Base-by-base conservation (phyloP, 2,113 vertebrate species). In the Chaetodon auriga region DNA sequence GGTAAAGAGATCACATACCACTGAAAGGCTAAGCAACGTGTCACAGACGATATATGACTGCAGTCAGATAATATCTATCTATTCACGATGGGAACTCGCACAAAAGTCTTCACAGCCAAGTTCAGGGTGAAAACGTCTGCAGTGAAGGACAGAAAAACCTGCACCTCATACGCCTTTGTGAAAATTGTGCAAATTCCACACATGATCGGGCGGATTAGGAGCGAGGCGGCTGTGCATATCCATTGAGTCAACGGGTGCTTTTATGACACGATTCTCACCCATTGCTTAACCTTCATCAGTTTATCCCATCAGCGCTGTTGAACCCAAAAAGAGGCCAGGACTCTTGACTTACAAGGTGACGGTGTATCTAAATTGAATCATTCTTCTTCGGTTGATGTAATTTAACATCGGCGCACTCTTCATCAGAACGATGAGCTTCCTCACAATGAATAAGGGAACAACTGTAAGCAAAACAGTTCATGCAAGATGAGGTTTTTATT, bases 161-260 rank as follows among this genome's bases (percentile, higher is more conserved):
- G 55, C 49, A 21, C 13, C n/a, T 57, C 43, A 64, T 38, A 55
- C 30, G 38, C 11, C n/a, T 63, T 13, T 41, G 57, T 48, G 30
- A 43, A 62, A 62, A 43, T 30, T 16, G 21, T 61, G 48, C 19
- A 60, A 58, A 54, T 73, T 49, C 21, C 25, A 13, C 48, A 57
- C 64, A 49, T 51, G 58, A 80, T 57, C n/a, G n/a, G 51, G 62
- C 35, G 55, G 64, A 80, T 64, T 80, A 43, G 23, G 71, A 58
- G 58, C 14, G 7, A 58, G 6, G 35, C 66, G 68, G 7, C 5
- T 18, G 41, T 21, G 49, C 55, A 12, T 16, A 55, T 69, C 64
- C 9, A 0, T 5, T 2, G 16, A 64, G 16, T 23, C 55, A 6
- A 30, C 1, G 7, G 19, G 51, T 38, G 14, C 23, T 78, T 60